Conservation (phyloP, 2,888 invertebrate species). For the Sphecodes monilicornis region DNA sequence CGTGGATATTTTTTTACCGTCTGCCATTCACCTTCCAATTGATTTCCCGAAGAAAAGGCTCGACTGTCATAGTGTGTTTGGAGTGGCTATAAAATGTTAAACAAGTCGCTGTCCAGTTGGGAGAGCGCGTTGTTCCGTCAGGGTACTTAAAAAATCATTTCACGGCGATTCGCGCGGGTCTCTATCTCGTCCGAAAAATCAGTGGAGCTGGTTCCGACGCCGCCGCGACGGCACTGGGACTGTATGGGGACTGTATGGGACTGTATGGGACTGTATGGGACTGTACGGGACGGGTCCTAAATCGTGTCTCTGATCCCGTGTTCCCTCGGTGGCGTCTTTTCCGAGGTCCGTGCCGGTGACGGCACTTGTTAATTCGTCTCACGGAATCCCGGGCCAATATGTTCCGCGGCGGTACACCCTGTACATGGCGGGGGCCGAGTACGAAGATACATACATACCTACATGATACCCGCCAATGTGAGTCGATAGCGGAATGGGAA, state of each 20-base stretch:
- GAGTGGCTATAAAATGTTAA: background rate
- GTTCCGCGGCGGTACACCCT: constrained; percentile 76
- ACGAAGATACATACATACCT: constrained; percentile 76
- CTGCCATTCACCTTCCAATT: background rate
- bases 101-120: background rate
- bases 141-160: constrained; percentile 17
- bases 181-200: constrained; percentile 19
- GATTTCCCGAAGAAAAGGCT: background rate
- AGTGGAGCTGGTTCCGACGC: constrained; percentile 7
- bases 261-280: background rate
- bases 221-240: background rate
- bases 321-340: constrained; percentile 43
- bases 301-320: constrained; percentile 19
- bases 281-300: background rate
- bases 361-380: constrained; percentile 71
- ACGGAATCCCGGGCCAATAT: constrained; percentile 71
- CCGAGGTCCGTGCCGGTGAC: constrained; percentile 27
- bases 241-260: background rate
- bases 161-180: constrained; percentile 6
- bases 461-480: constrained; percentile 77
- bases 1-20: background rate
- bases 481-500: constrained; percentile 80
- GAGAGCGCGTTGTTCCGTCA: background rate
- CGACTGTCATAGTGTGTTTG: background rate
- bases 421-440: constrained; percentile 73